These are phyloP conservation scores for Macaca fascicularis DNA, from an alignment of 2,113 vertebrate genomes.

Conservation along the genomic window DNA sequence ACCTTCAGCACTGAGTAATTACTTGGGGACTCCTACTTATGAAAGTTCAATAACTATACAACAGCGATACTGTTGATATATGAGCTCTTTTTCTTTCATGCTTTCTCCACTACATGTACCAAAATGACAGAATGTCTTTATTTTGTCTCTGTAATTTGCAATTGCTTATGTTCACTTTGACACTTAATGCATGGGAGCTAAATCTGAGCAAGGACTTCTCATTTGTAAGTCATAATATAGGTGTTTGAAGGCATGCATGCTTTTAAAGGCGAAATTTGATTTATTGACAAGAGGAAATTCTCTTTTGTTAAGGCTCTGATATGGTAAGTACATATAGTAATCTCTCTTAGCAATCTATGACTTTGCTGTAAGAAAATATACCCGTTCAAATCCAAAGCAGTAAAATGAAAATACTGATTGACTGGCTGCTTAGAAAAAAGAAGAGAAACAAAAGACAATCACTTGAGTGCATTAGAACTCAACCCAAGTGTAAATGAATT, in stretches of 20 bases:
- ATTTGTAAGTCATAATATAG: not conserved
- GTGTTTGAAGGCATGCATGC: not conserved
- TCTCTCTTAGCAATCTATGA: not conserved
- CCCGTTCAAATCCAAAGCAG: not conserved
- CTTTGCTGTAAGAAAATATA: not conserved
- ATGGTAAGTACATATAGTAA: not conserved
- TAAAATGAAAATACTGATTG: not conserved
- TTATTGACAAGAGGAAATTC: not conserved
- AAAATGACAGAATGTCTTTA: slow-evolving; percentile 73
- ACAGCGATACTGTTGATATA: slow-evolving; percentile 47
- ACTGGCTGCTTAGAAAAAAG: not conserved
- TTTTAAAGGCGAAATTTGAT: slow-evolving; percentile 41
- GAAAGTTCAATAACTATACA: slow-evolving; percentile 45
- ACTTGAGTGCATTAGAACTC: not conserved
- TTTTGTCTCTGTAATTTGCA: slow-evolving; percentile 67
- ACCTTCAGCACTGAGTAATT: slow-evolving; percentile 57
- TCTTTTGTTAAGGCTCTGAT: not conserved
- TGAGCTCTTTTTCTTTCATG: slow-evolving; percentile 53
- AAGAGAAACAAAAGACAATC: not conserved
- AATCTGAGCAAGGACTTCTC: slow-evolving; percentile 45
- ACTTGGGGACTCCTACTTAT: slow-evolving; percentile 39
- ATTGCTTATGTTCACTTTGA: slow-evolving; percentile 61
- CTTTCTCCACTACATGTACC: slow-evolving; percentile 9
- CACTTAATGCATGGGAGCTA: not conserved
- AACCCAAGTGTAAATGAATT: slow-evolving; percentile 33